Evolutionary conservation across 2,113 vertebrate species (phyloP), one percentile per base, ranked within the genome.

Genomic region (Gobiocypris rarus): DNA sequence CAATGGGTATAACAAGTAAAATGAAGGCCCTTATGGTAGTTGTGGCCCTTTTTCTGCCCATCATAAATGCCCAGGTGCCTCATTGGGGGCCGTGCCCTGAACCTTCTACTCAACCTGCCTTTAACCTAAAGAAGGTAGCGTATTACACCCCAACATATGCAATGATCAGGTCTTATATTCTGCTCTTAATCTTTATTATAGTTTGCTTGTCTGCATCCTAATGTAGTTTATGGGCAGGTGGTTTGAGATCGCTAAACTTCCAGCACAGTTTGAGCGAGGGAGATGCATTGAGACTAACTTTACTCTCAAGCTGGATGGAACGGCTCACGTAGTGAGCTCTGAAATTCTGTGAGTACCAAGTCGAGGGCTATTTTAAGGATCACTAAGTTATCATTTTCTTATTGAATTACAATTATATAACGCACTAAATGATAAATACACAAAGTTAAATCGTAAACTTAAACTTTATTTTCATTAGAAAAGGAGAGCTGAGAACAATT

Each of bases 51-150:
- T 5, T 92, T 59, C 34, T 92, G 65, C 86, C 89, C 1, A 41
- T 93, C 41, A 84, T 91, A 52, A 76, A 82, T 54, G 94, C 94
- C 70, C 97, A 98, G 83, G 91, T 93, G 0, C 96, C 96, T 43
- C 96, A 96, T 31, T 90, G 95, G 88, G 96, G 97, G 41, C 93
- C 91, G 0, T 98, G 97, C 87, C 95, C 96, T 3, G 93, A 94
- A 9, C 96, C 96, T 2, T 75, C 91, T 0, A 95, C 97, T 77
- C 96, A 98, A 87, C 87, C 94, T 22, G 83, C 91, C 38, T 98
- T 98, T 0, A 89, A 90, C 38, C 88, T 97, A 7, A 90, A 92
- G 87, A 95, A 96, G 97, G 97, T 98, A 91, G 19, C 17, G 17
- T 19, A 73, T 41, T 10, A 9, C 26, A 3, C 45, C 15, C 19